Evolutionary conservation across 2,888 invertebrate species (phyloP).

Genomic region (Hipparchia semele): DNA sequence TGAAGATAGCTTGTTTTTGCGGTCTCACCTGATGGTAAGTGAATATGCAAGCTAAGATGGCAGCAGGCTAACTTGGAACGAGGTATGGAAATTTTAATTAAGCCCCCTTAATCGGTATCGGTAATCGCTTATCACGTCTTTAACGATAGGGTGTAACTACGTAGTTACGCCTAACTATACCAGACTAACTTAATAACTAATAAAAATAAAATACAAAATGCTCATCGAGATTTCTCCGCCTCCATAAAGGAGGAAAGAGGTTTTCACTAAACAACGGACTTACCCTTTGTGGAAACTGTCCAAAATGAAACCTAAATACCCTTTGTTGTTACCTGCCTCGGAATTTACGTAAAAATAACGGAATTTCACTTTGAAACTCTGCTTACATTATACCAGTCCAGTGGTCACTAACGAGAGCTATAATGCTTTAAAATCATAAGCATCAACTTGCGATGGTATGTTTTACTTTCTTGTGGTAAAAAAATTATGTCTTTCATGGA

Average conservation of each 20-base stretch:
- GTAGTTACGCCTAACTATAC: too few species aligned
- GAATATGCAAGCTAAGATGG: too few species aligned
- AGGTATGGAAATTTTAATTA: too few species aligned
- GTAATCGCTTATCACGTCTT: too few species aligned
- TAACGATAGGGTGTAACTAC: too few species aligned
- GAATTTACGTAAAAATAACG: conserved; percentile 12
- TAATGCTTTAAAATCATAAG: not conserved
- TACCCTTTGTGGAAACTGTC: conserved; percentile 2
- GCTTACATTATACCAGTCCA: not conserved
- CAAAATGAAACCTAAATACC: conserved; percentile 14
- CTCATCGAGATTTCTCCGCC: not conserved
- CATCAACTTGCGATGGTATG: too few species aligned
- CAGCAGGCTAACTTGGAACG: too few species aligned
- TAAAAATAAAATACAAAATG: not conserved
- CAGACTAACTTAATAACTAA: not conserved
- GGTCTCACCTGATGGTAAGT: too few species aligned
- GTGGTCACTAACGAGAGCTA: not conserved
- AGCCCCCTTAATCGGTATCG: too few species aligned
- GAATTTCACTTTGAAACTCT: not conserved
- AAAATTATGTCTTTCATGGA: too few species aligned
- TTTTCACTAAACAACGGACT: conserved; percentile 8
- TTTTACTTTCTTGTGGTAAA: too few species aligned
- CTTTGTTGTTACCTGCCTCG: conserved; percentile 15
- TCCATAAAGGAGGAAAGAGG: not conserved
- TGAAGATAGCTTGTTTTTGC: too few species aligned